Base-by-base conservation (phyloP, 2,888 invertebrate species). In the Conops quadrifasciatus region DNA sequence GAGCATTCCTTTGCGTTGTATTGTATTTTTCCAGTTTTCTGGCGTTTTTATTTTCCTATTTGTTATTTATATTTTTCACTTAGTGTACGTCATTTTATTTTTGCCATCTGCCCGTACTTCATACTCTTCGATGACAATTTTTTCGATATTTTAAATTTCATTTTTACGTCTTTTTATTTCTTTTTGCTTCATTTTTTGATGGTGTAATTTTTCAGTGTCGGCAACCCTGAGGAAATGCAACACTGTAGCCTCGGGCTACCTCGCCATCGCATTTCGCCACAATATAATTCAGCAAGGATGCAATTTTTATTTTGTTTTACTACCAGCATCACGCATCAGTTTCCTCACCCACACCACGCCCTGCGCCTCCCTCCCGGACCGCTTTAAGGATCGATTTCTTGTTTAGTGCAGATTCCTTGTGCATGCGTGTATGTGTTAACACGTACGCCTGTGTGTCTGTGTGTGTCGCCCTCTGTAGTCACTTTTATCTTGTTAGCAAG, bases 201-300 rank as follows among this genome's bases (percentile, higher is more conserved):
- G 24, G 9, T 2, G 26, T 2, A 58, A 21, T 53, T 53, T 53
- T 53, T 53, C 43, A 24, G 47, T 21, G 24, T 45, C 47, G 47
- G 21, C 36, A 36, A 9, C 47, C 63, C 45, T 15, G 24, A 45
- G 43, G 63, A 21, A 45, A 16, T 26, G 63, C 63, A 24, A 13
- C 47, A 15, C 19, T 26, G 9, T 36, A 36, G 36, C 36, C 36
- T n/a, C n/a, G 49, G 19, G 30, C 30, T 26, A 11, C 15, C 26
- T 28, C 51, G 2, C 9, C 49, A 45, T 58, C 19, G 59, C 45
- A 28, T 67, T 60, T 45, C 59, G 36, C 59, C 60, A 59, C 67
- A 68, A 68, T 68, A 47, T 68, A 68, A 60, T 68, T 59, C 67
- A 30, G 60, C 67, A 19, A 16, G 49, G 58, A 58, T 67, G 59